phyloP scores from a whole-genome alignment of 2,888 invertebrate species.

The Tridacna crocea region DNA sequence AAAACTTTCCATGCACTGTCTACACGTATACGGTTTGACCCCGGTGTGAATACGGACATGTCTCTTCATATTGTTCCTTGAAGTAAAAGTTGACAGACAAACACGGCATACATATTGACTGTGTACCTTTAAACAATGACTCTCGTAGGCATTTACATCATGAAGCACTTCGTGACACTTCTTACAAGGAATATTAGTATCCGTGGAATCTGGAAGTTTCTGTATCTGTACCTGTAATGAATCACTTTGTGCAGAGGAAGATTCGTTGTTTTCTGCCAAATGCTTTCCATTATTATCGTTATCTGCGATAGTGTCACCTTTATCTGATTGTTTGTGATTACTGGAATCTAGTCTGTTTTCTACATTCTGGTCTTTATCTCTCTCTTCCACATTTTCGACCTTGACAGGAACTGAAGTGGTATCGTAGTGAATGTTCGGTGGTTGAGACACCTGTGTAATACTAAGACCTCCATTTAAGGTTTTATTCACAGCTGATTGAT shows the following conservation, averaged over 20 bases:
- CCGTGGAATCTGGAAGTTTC: slow-evolving; percentile 39
- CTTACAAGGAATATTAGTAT: slow-evolving; percentile 66
- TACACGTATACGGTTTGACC: slow-evolving; percentile 72
- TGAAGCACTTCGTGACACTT: slow-evolving; percentile 65
- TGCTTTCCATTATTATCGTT: neutral
- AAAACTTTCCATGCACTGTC: slow-evolving; percentile 71
- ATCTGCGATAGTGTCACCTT: neutral
- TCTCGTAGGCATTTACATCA: slow-evolving; percentile 65
- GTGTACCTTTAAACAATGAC: slow-evolving; percentile 71
- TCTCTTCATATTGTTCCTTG: slow-evolving; percentile 74
- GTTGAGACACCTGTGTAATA: neutral
- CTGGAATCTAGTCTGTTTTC: neutral
- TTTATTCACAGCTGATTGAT: neutral
- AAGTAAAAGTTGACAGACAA: slow-evolving; percentile 75
- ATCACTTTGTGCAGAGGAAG: neutral
- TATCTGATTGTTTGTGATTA: neutral
- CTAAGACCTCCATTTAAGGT: neutral
- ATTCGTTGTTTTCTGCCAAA: neutral
- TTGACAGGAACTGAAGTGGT: neutral
- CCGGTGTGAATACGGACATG: slow-evolving; percentile 77
- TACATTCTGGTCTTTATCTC: neutral
- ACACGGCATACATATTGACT: slow-evolving; percentile 70
- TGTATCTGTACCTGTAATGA: slow-evolving; percentile 14
- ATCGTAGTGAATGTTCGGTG: slow-evolving; percentile 1
- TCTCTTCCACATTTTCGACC: neutral